phyloP scores from a whole-genome alignment of 2,888 invertebrate species.

The Meandrusa payeni region DNA sequence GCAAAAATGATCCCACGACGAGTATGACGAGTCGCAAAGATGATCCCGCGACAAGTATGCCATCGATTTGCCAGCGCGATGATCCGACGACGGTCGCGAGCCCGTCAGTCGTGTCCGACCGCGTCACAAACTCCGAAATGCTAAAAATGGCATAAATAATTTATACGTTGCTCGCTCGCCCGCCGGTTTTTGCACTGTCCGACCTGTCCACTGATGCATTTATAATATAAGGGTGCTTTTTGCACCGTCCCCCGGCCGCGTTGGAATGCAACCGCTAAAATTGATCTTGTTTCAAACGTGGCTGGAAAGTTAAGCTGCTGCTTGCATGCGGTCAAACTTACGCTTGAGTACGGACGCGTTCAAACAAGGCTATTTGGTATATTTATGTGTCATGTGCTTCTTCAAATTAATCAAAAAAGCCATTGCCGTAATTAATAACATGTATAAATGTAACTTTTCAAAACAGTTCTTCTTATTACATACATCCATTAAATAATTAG shows the following conservation, averaged over 20 bases:
- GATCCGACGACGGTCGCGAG: constrained; percentile 33
- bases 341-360: neutral
- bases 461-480: no score
- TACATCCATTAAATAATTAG: no score
- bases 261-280: constrained; percentile 79
- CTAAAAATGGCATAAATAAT: constrained; percentile 81
- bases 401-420: neutral
- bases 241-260: constrained; percentile 65
- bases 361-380: neutral
- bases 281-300: constrained; percentile 79
- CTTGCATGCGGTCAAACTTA: constrained; percentile 2
- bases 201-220: constrained; percentile 80
- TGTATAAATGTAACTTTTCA: no score
- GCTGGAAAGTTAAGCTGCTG: constrained; percentile 61
- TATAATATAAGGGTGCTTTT: constrained; percentile 81
- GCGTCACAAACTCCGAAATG: constrained; percentile 70
- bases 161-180: constrained; percentile 70
- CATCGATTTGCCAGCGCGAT: constrained; percentile 9
- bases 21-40: constrained; percentile 11
- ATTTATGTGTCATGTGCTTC: neutral
- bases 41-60: constrained; percentile 11
- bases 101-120: constrained; percentile 46
- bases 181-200: constrained; percentile 71
- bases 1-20: constrained; percentile 15
- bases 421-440: no score